Conservation (phyloP, 2,888 invertebrate species). For the Beris chalybata region DNA sequence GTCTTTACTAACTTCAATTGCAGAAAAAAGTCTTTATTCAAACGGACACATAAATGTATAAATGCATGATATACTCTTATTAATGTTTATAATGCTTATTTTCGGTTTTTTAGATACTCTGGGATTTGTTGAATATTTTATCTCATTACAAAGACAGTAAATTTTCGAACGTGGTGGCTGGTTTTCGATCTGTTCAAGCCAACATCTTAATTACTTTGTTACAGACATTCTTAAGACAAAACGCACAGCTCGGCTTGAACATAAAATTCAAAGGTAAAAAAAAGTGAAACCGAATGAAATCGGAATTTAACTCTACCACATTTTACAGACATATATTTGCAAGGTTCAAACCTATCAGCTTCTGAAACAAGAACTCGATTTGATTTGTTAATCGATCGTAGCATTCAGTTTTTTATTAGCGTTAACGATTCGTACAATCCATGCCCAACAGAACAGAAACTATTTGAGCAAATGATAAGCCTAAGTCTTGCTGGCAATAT, state of each 20-base stretch:
- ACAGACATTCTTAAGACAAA: slow-evolving; percentile 39
- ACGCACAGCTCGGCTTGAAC: slow-evolving; percentile 6
- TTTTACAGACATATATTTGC: slow-evolving; percentile 31
- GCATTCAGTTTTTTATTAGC: slow-evolving; percentile 53
- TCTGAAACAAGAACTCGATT: slow-evolving; percentile 52
- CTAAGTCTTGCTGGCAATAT: slow-evolving; percentile 51
- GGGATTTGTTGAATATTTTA: slow-evolving; percentile 54
- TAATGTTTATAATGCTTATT: neutral
- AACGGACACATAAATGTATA: slow-evolving; percentile 53
- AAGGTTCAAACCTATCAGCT: slow-evolving; percentile 46
- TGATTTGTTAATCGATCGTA: slow-evolving; percentile 53
- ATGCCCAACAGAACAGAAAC: slow-evolving; percentile 48
- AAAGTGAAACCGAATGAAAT: neutral
- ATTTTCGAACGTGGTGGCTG: slow-evolving; percentile 46
- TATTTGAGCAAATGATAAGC: slow-evolving; percentile 51
- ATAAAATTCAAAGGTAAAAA: slow-evolving; percentile 44
- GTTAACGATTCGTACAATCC: slow-evolving; percentile 46
- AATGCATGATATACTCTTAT: slow-evolving; percentile 28
- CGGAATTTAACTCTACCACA: neutral
- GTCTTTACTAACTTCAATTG: slow-evolving; percentile 47
- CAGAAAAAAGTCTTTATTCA: slow-evolving; percentile 50
- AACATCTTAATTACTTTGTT: slow-evolving; percentile 50
- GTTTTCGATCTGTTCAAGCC: slow-evolving; percentile 51
- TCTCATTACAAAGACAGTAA: slow-evolving; percentile 52
- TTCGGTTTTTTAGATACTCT: slow-evolving; percentile 46